phyloP scores from a whole-genome alignment of 2,113 vertebrate species.

The Condylura cristata region DNA sequence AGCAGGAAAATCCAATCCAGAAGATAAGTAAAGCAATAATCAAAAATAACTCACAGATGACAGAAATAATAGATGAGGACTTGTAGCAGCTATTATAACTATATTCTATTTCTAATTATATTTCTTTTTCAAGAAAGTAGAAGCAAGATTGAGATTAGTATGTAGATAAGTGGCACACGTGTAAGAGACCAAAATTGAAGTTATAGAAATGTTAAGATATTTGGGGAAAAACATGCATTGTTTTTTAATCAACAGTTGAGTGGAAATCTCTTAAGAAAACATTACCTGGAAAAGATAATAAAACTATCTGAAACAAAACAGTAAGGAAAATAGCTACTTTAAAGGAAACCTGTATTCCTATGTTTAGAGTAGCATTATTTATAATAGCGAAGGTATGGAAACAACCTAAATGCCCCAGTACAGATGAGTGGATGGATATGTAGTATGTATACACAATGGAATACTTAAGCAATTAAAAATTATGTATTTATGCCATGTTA shows the following conservation, averaged over 20 bases:
- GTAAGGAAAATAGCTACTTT: too few species aligned
- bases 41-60: not conserved
- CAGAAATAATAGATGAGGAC: not conserved
- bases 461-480: too few species aligned
- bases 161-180: not conserved
- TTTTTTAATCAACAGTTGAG: not conserved
- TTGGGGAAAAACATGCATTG: not conserved
- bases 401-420: too few species aligned
- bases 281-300: not conserved
- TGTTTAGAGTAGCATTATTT: too few species aligned
- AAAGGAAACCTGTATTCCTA: too few species aligned
- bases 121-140: not conserved
- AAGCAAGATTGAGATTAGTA: not conserved
- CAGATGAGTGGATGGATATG: too few species aligned
- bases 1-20: not conserved
- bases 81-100: not conserved
- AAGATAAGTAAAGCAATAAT: not conserved
- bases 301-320: not conserved
- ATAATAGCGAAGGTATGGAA: too few species aligned
- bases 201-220: not conserved
- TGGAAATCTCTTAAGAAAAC: not conserved
- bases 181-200: not conserved
- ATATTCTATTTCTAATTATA: too few species aligned
- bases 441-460: too few species aligned
- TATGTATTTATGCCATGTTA: too few species aligned